Evolutionary conservation across 2,113 vertebrate species (phyloP), one percentile per base, ranked within the genome.

Genomic region (Chrysochloris asiatica): DNA sequence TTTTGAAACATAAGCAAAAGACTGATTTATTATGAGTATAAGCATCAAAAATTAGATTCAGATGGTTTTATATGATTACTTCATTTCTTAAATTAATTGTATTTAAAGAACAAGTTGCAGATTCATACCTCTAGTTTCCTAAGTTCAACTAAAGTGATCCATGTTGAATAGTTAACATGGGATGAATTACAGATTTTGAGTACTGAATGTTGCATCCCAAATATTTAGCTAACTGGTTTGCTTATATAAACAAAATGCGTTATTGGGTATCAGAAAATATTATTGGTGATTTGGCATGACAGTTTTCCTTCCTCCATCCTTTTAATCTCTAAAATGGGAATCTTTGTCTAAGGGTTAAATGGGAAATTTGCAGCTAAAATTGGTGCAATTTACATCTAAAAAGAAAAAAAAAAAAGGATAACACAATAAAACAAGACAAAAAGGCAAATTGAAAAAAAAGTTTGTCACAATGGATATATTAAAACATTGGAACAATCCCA

Each of bases 321-420:
- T 81, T 26, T 13, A 59, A 36, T 41, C 26, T 41, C 8, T 36
- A 28, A 12, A 65, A 2, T n/a, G 19, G 24, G 47, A 88, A 86
- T 16, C 8, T 61, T 63, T 69, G 4, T 54, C 28, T 61, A 86
- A 83, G 43, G n/a, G n/a, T n/a, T n/a, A n/a, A n/a, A 69, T 8
- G 82, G 6, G 83, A 89, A 88, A 76, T 17, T 59, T 38, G 41
- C 8, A 78, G 45, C 47, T 75, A 11, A 82, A 95, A 75, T 33
- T 78, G 69, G 30, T 69, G 8, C 8, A 47, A 33, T 92, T 87
- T 47, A 8, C 13, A 56, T 52, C n/a, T 76, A 59, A 19, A 79
- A n/a, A n/a, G n/a, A n/a, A n/a, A n/a, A n/a, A n/a, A n/a, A n/a
- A n/a, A n/a, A 56, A 56, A 56, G 54, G 10, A 43, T 8, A 8